A percentile compares a stretch with the other conserved stretches of the same genome.
Conservation (phyloP, 2,888 invertebrate genomes). For the Drosophila niveifrons region DNA sequence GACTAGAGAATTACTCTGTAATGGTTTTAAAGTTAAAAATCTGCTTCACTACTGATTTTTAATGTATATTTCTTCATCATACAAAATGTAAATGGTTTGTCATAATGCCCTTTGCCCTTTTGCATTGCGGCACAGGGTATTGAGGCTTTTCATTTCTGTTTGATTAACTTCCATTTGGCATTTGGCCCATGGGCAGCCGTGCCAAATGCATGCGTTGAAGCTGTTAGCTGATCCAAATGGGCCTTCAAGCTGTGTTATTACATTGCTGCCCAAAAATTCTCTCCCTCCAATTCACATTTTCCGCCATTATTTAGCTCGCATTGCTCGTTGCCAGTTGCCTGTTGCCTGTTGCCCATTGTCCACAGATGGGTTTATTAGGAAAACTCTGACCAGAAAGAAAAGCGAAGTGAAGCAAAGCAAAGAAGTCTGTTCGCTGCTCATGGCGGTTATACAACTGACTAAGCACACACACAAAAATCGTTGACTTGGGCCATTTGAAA, state of each 20-base stretch:
- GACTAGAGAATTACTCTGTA: not conserved
- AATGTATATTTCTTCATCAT: too few relatives aligned
- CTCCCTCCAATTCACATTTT: not conserved
- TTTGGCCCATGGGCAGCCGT: conserved; percentile 8
- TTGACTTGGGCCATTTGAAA: conserved; percentile 16
- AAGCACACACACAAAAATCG: conserved; percentile 36
- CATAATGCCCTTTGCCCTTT: not conserved
- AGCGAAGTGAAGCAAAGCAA: not conserved
- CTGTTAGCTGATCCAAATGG: conserved; percentile 28
- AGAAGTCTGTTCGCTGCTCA: not conserved
- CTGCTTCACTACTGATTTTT: too few relatives aligned
- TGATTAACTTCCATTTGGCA: conserved; percentile 18
- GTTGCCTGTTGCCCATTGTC: conserved; percentile 6
- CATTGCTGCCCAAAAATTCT: conserved; percentile 16
- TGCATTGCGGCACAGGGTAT: conserved; percentile 1
- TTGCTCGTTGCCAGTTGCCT: not conserved
- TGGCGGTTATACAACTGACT: conserved; percentile 33
- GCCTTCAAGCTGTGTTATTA: conserved; percentile 41
- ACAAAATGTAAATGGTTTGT: not conserved
- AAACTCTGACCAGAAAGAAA: not conserved
- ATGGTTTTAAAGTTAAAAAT: not conserved
- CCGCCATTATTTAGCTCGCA: conserved; percentile 1
- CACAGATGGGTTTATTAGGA: conserved; percentile 22
- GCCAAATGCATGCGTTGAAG: conserved; percentile 21
- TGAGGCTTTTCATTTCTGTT: not conserved